These are phyloP conservation scores for Lysiphlebus fabarum DNA, from an alignment of 1,140 invertebrate species.

Conservation along the genomic window DNA sequence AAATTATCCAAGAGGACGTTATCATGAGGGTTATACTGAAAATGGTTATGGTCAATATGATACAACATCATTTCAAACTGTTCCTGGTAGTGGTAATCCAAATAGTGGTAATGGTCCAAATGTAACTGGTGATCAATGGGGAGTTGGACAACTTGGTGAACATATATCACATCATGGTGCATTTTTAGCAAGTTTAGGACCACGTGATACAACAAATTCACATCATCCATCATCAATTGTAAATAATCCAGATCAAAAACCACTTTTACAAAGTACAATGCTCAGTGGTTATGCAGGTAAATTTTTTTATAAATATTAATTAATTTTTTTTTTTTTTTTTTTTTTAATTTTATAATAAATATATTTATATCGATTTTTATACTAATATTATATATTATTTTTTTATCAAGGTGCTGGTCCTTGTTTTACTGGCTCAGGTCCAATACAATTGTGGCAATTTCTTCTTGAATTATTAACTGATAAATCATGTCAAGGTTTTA, in stretches of 20 bases:
- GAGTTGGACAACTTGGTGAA: conserved; percentile 48
- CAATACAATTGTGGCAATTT: conserved; percentile 97
- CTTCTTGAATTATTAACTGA: conserved; percentile 92
- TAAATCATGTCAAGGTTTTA: conserved; percentile 93
- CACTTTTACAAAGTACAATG: conserved; percentile 70
- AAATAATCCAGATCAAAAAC: conserved; percentile 65
- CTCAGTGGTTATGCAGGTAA: conserved; percentile 68
- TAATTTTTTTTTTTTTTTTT: background rate
- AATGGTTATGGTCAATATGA: conserved; percentile 67
- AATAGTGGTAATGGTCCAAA: conserved; percentile 56
- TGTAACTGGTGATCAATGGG: conserved; percentile 52
- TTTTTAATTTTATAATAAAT: background rate
- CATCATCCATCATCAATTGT: conserved; percentile 52
- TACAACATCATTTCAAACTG: conserved; percentile 74
- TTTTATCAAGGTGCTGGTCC: conserved; percentile 61
- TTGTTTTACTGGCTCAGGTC: conserved; percentile 86
- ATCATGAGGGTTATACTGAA: conserved; percentile 66
- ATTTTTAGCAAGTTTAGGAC: conserved; percentile 58
- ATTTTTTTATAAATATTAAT: conserved; percentile 20
- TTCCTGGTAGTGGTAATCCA: conserved; percentile 64
- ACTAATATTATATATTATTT: conserved; percentile 19
- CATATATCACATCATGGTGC: conserved; percentile 63
- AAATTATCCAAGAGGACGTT: conserved; percentile 68
- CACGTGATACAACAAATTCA: conserved; percentile 52
- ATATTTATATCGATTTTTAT: too few species aligned